Conservation (phyloP, 2,113 vertebrate species). For the Paraplagusia blochii region DNA sequence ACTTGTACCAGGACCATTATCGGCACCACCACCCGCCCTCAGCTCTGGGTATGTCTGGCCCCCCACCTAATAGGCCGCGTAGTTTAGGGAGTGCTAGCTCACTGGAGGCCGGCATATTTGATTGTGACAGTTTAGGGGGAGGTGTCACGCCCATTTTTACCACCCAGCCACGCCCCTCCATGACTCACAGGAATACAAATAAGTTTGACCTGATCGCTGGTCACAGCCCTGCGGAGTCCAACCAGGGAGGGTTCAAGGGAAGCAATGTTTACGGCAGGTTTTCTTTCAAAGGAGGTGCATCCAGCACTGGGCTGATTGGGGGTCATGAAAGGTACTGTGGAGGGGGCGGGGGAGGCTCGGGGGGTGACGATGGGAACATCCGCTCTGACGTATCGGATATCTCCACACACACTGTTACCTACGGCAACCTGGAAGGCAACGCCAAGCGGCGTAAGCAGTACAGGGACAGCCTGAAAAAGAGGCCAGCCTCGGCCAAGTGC, state of each 20-base stretch:
- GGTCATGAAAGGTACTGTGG: conserved; percentile 82
- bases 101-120: conserved; percentile 90
- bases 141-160: conserved; percentile 87
- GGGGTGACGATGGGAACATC: conserved; percentile 88
- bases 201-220: conserved; percentile 90
- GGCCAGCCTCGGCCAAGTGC: conserved; percentile 94
- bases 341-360: conserved; percentile 75
- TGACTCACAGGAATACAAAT: conserved; percentile 83
- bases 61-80: conserved; percentile 79
- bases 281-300: conserved; percentile 91
- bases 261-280: conserved; percentile 93
- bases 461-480: conserved; percentile 97
- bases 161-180: conserved; percentile 85
- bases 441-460: conserved; percentile 93
- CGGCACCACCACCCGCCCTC: conserved; percentile 89
- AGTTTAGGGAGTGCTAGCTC: conserved; percentile 97
- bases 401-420: conserved; percentile 97
- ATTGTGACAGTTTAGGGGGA: conserved; percentile 91
- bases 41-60: conserved; percentile 79
- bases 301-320: conserved; percentile 78
- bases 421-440: conserved; percentile 96
- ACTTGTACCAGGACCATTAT: conserved; percentile 97
- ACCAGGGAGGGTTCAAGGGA: conserved; percentile 83
- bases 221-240: conserved; percentile 71
- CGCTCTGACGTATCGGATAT: conserved; percentile 96